Conservation (phyloP, 2,113 vertebrate species). For the Elgaria multicarinata region DNA sequence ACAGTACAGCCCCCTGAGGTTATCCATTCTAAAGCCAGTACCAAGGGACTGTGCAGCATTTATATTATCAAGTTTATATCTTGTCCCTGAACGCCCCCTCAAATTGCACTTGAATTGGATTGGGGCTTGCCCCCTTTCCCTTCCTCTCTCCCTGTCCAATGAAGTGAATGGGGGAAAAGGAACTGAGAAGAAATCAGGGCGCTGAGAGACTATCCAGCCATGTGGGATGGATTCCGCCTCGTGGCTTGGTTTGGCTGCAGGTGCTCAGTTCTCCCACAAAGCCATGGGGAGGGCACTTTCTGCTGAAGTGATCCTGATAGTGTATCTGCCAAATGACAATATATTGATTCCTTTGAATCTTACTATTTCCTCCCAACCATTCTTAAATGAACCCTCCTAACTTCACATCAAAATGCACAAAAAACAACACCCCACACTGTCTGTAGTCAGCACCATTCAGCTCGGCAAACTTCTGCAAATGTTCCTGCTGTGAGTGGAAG, state of each 20-base stretch:
- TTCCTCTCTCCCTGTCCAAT: slow-evolving; percentile 26
- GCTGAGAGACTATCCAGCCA: slow-evolving; percentile 21
- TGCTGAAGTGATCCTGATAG: background rate
- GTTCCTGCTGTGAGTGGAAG: slow-evolving; percentile 1
- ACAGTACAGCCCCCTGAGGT: background rate
- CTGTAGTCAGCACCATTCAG: slow-evolving; percentile 17
- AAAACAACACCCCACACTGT: slow-evolving; percentile 14
- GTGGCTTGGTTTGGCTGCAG: slow-evolving; percentile 11
- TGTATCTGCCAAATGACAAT: background rate
- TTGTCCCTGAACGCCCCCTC: slow-evolving; percentile 20
- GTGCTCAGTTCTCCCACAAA: slow-evolving; percentile 5
- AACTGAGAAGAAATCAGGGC: slow-evolving; percentile 23
- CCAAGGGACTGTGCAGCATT: slow-evolving; percentile 22
- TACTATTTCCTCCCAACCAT: background rate
- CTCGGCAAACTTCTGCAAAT: slow-evolving; percentile 6
- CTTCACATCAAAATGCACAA: background rate
- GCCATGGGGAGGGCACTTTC: background rate
- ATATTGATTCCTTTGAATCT: background rate
- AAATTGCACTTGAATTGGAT: slow-evolving; percentile 30
- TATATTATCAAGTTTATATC: slow-evolving; percentile 10
- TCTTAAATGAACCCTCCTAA: background rate
- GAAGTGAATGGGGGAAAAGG: slow-evolving; percentile 14
- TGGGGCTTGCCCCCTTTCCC: background rate
- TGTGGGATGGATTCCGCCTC: slow-evolving; percentile 12
- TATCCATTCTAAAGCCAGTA: slow-evolving; percentile 10